These are phyloP conservation scores for Temnothorax ravouxi DNA, from an alignment of 2,888 invertebrate species.

Conservation along the genomic window DNA sequence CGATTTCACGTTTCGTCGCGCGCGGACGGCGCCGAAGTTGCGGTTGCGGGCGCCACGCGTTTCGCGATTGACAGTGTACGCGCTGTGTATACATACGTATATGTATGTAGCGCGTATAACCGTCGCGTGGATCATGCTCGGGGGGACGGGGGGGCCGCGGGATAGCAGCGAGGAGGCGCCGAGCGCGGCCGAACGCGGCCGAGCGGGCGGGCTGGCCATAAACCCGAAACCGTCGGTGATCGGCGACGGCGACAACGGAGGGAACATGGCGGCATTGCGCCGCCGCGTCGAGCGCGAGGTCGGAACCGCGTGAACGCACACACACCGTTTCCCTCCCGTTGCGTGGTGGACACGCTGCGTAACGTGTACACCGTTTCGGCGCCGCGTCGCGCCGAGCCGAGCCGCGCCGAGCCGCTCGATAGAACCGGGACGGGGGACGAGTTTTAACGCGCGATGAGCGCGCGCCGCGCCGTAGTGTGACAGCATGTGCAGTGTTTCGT, in stretches of 20 bases:
- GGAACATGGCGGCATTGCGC: slow-evolving; percentile 81
- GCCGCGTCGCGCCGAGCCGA: neutral
- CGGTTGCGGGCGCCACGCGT: neutral
- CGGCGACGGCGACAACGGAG: slow-evolving; percentile 65
- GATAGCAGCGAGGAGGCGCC: neutral
- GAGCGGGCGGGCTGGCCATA: slow-evolving; percentile 13
- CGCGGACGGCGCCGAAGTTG: neutral
- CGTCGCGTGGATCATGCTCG: neutral
- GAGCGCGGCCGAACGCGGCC: slow-evolving; percentile 13
- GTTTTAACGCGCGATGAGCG: slow-evolving; percentile 48
- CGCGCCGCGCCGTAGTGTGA: slow-evolving; percentile 67
- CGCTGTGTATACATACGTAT: too few species aligned
- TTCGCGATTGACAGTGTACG: neutral
- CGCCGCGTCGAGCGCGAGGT: slow-evolving; percentile 75
- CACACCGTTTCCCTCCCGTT: slow-evolving; percentile 43
- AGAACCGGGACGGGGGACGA: slow-evolving; percentile 14
- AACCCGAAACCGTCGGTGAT: slow-evolving; percentile 35
- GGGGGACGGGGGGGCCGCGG: neutral
- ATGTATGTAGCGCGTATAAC: neutral
- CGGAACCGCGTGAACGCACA: slow-evolving; percentile 60
- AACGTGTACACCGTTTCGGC: neutral
- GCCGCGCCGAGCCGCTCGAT: neutral
- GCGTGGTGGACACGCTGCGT: slow-evolving; percentile 31
- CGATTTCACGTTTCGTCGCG: neutral
- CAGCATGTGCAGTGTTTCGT: slow-evolving; percentile 80